Percentiles rank a stretch among this genome's conserved stretches.
phyloP scores from a whole-genome alignment of 1,140 invertebrate genomes.

The Sinonovacula constricta region DNA sequence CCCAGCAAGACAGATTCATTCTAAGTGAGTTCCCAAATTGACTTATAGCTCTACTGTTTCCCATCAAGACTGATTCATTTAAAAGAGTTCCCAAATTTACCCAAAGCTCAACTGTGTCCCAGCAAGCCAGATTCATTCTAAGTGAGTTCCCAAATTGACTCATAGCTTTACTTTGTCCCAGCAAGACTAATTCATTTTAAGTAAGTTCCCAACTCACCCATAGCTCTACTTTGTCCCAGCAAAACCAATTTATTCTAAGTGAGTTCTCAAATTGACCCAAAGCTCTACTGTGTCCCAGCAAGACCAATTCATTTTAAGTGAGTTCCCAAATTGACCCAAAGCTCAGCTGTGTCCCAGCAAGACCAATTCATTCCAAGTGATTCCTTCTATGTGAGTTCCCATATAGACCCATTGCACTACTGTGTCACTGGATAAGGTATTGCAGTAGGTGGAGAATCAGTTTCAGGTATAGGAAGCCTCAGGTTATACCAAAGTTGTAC shows the following conservation, averaged over 20 bases:
- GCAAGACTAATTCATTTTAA: background rate
- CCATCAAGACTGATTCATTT: conserved; percentile 60
- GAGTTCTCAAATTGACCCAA: too few species aligned
- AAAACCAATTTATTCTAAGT: conserved; percentile 65
- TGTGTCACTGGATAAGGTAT: too few species aligned
- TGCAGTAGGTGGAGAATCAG: too few species aligned
- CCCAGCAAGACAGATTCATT: too few species aligned
- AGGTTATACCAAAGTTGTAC: too few species aligned
- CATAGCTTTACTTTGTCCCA: background rate
- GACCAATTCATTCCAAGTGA: too few species aligned
- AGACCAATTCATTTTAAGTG: background rate
- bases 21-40: too few species aligned
- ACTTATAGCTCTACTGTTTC: conserved; percentile 48
- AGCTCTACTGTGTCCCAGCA: background rate
- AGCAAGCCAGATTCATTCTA: conserved; percentile 63
- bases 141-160: conserved; percentile 57
- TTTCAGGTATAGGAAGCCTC: too few species aligned
- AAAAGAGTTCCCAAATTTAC: conserved; percentile 46
- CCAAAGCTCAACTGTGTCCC: conserved; percentile 48
- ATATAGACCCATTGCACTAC: too few species aligned
- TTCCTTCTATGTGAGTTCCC: too few species aligned
- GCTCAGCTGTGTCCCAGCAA: too few species aligned
- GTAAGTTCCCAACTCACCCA: conserved; percentile 54
- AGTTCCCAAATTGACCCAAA: too few species aligned
- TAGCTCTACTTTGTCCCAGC: conserved; percentile 54